phyloP scores from a whole-genome alignment of 2,888 invertebrate genomes.

The Hypena proboscidalis region DNA sequence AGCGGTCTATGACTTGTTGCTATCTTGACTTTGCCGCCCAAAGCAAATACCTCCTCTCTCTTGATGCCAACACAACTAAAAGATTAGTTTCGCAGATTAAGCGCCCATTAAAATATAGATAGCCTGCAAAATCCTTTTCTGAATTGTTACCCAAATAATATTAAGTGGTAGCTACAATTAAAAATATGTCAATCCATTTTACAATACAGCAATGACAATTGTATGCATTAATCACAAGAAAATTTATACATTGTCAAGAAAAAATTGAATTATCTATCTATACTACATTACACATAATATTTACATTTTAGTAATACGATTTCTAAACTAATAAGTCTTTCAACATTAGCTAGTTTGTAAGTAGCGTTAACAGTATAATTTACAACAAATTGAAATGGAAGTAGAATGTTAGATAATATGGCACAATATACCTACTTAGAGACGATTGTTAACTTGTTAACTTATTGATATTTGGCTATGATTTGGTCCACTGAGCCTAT shows the following conservation, averaged over 20 bases:
- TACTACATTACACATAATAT: slow-evolving; percentile 28
- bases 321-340: slow-evolving; percentile 43
- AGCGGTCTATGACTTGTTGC: too few relatives aligned
- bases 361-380: slow-evolving; percentile 19
- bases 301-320: slow-evolving; percentile 30
- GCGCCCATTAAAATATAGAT: too few relatives aligned
- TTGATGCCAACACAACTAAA: too few relatives aligned
- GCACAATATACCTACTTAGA: slow-evolving; percentile 32
- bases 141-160: background rate
- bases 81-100: too few relatives aligned
- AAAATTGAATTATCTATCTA: slow-evolving; percentile 31
- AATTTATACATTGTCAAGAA: slow-evolving; percentile 25
- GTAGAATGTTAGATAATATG: slow-evolving; percentile 28
- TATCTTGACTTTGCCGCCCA: too few relatives aligned
- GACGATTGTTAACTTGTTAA: slow-evolving; percentile 16
- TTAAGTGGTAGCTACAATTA: background rate
- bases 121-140: too few relatives aligned
- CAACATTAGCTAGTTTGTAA: slow-evolving; percentile 30
- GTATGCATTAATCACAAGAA: background rate
- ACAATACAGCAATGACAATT: background rate
- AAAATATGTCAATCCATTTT: background rate
- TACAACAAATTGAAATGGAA: slow-evolving; percentile 26
- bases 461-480: slow-evolving; percentile 39
- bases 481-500: slow-evolving; percentile 49
- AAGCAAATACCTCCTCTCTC: too few relatives aligned